A percentile compares a stretch with the other conserved stretches of the same genome.
phyloP scores from a whole-genome alignment of 2,113 vertebrate genomes.

The Gnathonemus longibarbis region DNA sequence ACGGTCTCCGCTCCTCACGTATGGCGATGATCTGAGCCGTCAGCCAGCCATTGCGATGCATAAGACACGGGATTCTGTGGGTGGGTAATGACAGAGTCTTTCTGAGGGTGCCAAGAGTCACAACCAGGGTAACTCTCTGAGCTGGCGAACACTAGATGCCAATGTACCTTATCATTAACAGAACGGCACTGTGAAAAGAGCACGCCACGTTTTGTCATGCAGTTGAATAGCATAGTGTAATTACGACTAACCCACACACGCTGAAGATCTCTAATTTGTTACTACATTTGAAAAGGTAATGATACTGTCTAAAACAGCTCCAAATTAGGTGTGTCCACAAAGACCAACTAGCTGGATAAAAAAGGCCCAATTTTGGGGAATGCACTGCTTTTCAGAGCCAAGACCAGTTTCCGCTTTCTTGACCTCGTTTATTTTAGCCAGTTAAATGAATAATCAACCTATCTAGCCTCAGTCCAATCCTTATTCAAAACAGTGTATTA shows the following conservation, averaged over 20 bases:
- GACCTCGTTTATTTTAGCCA: not conserved
- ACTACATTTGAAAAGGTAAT: slow-evolving; percentile 16
- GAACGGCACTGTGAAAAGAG: not conserved
- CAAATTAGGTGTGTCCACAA: not conserved
- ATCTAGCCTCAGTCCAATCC: not conserved
- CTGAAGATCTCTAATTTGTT: slow-evolving; percentile 9
- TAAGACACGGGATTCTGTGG: not conserved
- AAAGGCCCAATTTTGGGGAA: not conserved
- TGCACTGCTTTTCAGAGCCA: not conserved
- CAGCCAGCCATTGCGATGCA: not conserved
- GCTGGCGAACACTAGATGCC: not conserved
- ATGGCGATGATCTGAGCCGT: not conserved
- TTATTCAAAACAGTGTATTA: not conserved
- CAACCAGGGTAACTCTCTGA: not conserved
- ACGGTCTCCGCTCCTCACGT: not conserved
- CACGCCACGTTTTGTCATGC: not conserved
- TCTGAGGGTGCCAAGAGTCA: not conserved
- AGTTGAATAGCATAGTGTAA: not conserved
- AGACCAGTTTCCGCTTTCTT: not conserved
- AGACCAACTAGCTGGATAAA: not conserved
- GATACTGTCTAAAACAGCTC: not conserved
- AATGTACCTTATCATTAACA: slow-evolving; percentile 9
- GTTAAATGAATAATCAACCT: not conserved
- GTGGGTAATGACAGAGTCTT: not conserved
- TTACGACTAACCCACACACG: not conserved